These are phyloP conservation scores for Steinernema khuongi DNA, from an alignment of 1,140 invertebrate genomes.

Conservation along the genomic window DNA sequence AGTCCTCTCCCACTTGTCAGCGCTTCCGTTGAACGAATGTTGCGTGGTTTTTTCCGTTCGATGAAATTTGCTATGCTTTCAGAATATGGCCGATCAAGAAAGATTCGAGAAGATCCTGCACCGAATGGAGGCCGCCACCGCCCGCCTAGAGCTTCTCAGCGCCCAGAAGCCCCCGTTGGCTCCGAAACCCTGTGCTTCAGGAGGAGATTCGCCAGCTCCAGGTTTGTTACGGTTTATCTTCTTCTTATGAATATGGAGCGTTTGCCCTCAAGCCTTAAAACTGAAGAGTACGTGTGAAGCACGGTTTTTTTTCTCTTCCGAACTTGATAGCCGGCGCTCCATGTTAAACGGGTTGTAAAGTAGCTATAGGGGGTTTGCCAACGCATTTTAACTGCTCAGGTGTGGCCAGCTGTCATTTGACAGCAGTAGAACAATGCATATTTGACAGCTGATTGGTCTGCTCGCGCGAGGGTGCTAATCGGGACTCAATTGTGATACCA, in stretches of 20 bases:
- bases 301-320: no score
- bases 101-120: conserved; percentile 46
- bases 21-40: not conserved
- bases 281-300: no score
- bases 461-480: conserved; percentile 8
- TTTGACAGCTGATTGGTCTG: conserved; percentile 14
- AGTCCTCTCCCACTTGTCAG: not conserved
- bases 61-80: not conserved
- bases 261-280: not conserved
- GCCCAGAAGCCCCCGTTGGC: conserved; percentile 49
- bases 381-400: conserved; percentile 17
- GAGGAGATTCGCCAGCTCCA: conserved; percentile 18
- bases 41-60: not conserved
- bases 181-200: conserved; percentile 44
- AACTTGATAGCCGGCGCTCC: no score
- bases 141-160: conserved; percentile 45
- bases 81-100: conserved; percentile 24
- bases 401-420: not conserved
- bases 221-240: conserved; percentile 8
- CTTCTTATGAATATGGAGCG: not conserved
- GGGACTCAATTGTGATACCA: conserved; percentile 9
- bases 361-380: not conserved
- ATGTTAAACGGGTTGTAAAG: no score
- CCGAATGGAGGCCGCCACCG: conserved; percentile 49
- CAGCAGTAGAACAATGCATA: not conserved